phyloP scores from a whole-genome alignment of 2,797 vertebrate genomes.

The Chaetodon trifasciatus region DNA sequence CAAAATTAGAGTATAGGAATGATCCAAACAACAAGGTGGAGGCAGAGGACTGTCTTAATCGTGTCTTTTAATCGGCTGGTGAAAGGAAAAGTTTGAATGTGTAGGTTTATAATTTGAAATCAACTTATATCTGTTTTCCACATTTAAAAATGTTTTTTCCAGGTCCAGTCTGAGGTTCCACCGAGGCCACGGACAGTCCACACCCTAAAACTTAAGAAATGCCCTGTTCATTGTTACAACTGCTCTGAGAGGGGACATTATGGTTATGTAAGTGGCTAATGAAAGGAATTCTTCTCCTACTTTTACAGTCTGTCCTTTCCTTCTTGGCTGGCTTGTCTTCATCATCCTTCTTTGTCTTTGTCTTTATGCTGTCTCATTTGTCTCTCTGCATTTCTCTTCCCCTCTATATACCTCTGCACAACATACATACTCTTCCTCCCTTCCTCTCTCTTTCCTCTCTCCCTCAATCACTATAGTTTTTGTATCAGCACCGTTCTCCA shows the following conservation, averaged over 20 bases:
- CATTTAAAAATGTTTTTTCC: slow-evolving; percentile 20
- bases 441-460: background rate
- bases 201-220: slow-evolving; percentile 26
- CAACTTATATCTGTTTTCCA: background rate
- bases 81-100: background rate
- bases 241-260: slow-evolving; percentile 76
- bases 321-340: background rate
- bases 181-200: slow-evolving; percentile 33
- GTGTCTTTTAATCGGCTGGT: background rate
- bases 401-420: slow-evolving; percentile 4
- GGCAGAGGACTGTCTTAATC: background rate
- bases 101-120: background rate
- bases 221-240: slow-evolving; percentile 76
- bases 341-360: background rate
- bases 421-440: background rate
- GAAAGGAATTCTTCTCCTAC: slow-evolving; percentile 62
- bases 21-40: background rate
- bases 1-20: slow-evolving; percentile 6
- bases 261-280: slow-evolving; percentile 83
- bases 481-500: slow-evolving; percentile 1
- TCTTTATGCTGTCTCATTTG: background rate
- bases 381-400: background rate
- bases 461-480: background rate
- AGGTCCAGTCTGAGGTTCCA: slow-evolving; percentile 66
- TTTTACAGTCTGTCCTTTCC: slow-evolving; percentile 3